Percentiles rank a stretch among this genome's conserved stretches.
Evolutionary conservation across 1,140 invertebrate genomes (phyloP).

Genomic region (Spodoptera frugiperda): DNA sequence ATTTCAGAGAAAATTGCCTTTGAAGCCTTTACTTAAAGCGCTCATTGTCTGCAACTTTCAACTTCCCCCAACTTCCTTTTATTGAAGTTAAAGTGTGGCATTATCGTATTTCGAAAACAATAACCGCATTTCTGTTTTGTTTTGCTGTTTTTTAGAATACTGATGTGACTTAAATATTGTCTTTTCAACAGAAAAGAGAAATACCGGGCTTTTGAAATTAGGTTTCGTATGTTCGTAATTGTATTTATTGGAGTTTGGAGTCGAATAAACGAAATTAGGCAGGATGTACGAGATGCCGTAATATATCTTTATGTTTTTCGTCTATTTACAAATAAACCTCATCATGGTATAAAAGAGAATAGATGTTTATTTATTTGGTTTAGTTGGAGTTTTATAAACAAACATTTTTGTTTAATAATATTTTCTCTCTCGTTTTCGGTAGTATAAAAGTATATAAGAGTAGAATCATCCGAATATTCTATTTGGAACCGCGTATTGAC

Average conservation of each 20-base stretch:
- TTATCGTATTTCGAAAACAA: constrained; percentile 38
- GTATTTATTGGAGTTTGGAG: constrained; percentile 42
- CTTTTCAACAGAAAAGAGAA: no score
- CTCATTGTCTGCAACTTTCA: constrained; percentile 48
- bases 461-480: no score
- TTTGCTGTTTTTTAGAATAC: constrained; percentile 1
- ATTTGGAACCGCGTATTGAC: no score
- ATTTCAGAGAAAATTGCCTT: constrained; percentile 49
- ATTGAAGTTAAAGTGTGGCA: constrained; percentile 33
- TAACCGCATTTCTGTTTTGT: constrained; percentile 30
- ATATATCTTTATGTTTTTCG: constrained; percentile 45
- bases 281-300: constrained; percentile 45
- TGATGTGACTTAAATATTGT: background rate
- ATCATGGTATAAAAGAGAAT: constrained; percentile 45
- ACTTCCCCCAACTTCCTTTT: constrained; percentile 36
- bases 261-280: constrained; percentile 47
- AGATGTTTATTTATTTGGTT: constrained; percentile 49
- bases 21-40: constrained; percentile 45
- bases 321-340: constrained; percentile 43
- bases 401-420: no score
- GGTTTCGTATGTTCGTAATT: constrained; percentile 40
- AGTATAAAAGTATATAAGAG: no score
- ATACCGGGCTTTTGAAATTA: no score
- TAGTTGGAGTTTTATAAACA: constrained; percentile 11
- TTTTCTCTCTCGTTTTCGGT: no score